A percentile compares a stretch with the other conserved stretches of the same genome.
Evolutionary conservation across 1,140 invertebrate genomes (phyloP).

Genomic region (Zaprionus ornatus): DNA sequence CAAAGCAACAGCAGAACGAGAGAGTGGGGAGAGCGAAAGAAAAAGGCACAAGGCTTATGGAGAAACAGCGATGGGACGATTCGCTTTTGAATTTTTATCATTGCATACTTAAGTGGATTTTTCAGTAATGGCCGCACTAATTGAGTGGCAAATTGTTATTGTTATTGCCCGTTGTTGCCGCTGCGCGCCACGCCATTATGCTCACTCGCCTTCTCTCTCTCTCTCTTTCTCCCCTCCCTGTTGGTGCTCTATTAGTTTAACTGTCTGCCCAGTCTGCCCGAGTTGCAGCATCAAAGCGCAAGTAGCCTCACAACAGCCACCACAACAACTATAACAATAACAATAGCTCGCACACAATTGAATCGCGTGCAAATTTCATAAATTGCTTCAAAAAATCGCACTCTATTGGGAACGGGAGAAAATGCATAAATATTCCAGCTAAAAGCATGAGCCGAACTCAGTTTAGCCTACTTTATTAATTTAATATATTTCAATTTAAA

Average conservation of each 20-base stretch:
- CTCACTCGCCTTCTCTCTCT: constrained; percentile 11
- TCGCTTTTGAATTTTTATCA: constrained; percentile 81
- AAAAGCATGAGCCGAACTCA: constrained; percentile 30
- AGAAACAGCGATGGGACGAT: constrained; percentile 58
- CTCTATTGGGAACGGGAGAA: constrained; percentile 52
- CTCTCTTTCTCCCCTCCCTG: background rate
- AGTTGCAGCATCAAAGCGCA: constrained; percentile 56
- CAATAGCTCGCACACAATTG: constrained; percentile 53
- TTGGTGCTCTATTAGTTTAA: constrained; percentile 24
- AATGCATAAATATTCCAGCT: constrained; percentile 25
- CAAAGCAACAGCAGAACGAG: constrained; percentile 4
- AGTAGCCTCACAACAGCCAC: constrained; percentile 29
- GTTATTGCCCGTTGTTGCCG: constrained; percentile 74
- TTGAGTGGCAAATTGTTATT: constrained; percentile 82
- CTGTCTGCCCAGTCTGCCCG: background rate
- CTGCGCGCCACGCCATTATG: constrained; percentile 58
- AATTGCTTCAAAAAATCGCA: constrained; percentile 71
- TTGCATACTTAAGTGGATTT: constrained; percentile 82
- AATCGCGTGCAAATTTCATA: constrained; percentile 77
- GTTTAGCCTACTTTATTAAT: background rate
- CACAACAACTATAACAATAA: constrained; percentile 10
- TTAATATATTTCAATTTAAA: background rate
- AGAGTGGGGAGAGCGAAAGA: background rate
- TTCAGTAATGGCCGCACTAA: constrained; percentile 80
- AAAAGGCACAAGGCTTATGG: constrained; percentile 32